Percentiles rank a stretch among this genome's conserved stretches.
phyloP scores from a whole-genome alignment of 1,140 invertebrate genomes.

The Leptopilina boulardi region DNA sequence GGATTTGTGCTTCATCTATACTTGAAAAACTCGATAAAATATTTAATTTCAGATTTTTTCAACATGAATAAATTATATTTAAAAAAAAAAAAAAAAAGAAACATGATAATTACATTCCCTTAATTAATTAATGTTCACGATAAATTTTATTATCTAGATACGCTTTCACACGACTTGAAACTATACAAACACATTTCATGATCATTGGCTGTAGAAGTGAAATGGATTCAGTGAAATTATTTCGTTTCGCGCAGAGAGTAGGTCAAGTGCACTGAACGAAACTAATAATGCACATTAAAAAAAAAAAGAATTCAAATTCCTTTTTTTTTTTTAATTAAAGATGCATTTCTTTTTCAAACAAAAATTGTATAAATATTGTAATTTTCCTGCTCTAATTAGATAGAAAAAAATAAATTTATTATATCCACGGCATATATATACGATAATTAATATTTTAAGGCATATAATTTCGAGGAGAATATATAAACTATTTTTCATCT shows the following conservation, averaged over 20 bases:
- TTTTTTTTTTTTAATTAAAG: not conserved
- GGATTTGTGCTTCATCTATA: not conserved
- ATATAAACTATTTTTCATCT: conserved; percentile 13
- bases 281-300: conserved; percentile 44
- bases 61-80: no score
- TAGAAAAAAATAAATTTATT: no score
- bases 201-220: conserved; percentile 53
- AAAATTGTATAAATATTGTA: no score
- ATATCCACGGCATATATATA: no score
- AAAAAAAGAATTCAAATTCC: conserved; percentile 2
- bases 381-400: no score
- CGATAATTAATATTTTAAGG: not conserved
- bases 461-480: not conserved
- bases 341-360: no score
- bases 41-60: not conserved
- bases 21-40: not conserved
- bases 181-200: conserved; percentile 48
- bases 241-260: conserved; percentile 53
- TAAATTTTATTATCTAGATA: conserved; percentile 45
- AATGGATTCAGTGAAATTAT: conserved; percentile 53
- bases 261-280: conserved; percentile 57
- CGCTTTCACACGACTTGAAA: conserved; percentile 58
- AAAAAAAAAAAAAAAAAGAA: no score
- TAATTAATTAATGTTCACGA: conserved; percentile 50
- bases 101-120: conserved; percentile 24